Evolutionary conservation across 2,797 vertebrate species (phyloP).

Genomic region (Sylvia borin): DNA sequence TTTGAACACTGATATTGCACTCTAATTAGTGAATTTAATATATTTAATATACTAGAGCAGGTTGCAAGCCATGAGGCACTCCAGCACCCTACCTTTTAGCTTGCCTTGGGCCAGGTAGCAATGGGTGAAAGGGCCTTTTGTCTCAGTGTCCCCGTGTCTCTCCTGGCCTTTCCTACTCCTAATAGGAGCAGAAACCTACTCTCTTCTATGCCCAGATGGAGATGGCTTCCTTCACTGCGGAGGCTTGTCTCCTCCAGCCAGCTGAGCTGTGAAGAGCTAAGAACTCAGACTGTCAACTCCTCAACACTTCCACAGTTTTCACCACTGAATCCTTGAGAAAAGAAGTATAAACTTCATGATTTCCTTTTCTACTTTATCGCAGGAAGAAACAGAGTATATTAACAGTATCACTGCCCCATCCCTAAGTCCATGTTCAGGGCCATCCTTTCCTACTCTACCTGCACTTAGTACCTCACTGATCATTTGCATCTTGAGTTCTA

Average conservation of each 20-base stretch:
- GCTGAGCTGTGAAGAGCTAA: background rate
- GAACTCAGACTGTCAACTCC: background rate
- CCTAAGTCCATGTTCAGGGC: background rate
- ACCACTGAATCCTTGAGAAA: background rate
- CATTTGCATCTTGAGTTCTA: background rate
- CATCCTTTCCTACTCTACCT: background rate
- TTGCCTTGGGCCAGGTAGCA: background rate
- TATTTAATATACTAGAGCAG: background rate
- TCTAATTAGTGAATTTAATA: background rate
- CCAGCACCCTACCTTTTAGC: background rate
- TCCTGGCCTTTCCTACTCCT: background rate
- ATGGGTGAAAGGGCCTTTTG: accelerated
- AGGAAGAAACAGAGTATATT: background rate
- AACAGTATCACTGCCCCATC: background rate
- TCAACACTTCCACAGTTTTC: background rate
- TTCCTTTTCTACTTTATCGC: background rate
- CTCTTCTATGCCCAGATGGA: background rate
- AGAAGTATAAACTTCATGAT: background rate
- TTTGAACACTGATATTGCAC: background rate
- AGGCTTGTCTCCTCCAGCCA: accelerated
- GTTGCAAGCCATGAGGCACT: background rate
- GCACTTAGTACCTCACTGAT: background rate
- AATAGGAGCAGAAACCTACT: background rate
- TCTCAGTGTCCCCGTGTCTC: background rate
- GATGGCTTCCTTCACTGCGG: accelerated